Conservation (phyloP, 2,888 invertebrate genomes). For the Phyllotreta striolata region DNA sequence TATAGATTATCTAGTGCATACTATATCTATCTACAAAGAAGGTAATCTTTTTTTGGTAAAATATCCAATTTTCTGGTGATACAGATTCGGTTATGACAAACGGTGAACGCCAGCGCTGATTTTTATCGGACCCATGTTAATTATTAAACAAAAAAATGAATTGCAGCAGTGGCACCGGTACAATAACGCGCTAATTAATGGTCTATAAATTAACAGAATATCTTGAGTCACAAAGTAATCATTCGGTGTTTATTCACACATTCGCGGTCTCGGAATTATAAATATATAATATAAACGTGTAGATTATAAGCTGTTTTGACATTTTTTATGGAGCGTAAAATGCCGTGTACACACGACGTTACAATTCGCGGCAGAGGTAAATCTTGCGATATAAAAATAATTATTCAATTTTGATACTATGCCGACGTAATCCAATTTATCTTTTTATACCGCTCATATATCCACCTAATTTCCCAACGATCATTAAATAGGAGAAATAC, state of each 20-base stretch:
- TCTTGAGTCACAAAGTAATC: conserved; percentile 23
- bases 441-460: too few relatives aligned
- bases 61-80: not conserved
- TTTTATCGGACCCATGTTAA: conserved; percentile 4
- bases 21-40: too few relatives aligned
- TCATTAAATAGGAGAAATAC: too few relatives aligned
- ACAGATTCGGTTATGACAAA: conserved; percentile 2
- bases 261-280: conserved; percentile 21
- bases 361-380: conserved; percentile 28
- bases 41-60: not conserved
- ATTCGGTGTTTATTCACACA: conserved; percentile 23
- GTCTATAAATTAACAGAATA: conserved; percentile 18
- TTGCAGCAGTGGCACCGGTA: not conserved
- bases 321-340: conserved; percentile 50
- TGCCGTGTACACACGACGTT: conserved; percentile 40
- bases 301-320: conserved; percentile 49
- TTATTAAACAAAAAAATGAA: conserved; percentile 15
- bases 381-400: conserved; percentile 33
- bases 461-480: too few relatives aligned
- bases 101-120: conserved; percentile 2
- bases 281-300: conserved; percentile 38
- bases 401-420: conserved; percentile 20
- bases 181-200: conserved; percentile 12
- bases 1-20: too few relatives aligned
- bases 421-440: not conserved